Percentiles rank a stretch among this genome's conserved stretches.
These are phyloP conservation scores for Gambusia yucatana DNA, from an alignment of 2,797 vertebrate genomes.

Conservation along the genomic window DNA sequence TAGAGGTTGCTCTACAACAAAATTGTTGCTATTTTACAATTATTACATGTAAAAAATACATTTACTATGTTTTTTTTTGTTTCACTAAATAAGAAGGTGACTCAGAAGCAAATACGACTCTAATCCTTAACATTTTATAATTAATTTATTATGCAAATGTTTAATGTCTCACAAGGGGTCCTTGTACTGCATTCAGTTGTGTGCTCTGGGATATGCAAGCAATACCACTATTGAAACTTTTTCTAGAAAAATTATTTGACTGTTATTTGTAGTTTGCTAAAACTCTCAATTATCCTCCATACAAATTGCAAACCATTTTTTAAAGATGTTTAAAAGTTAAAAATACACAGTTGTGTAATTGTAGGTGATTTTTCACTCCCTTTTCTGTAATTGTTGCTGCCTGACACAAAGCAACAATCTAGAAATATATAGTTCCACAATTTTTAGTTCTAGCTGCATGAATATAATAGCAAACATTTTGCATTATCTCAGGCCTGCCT, in stretches of 20 bases:
- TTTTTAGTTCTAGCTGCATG: background rate
- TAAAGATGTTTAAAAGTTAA: background rate
- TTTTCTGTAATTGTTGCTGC: background rate
- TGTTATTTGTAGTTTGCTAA: background rate
- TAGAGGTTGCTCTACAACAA: background rate
- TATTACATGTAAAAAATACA: background rate
- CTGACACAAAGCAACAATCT: background rate
- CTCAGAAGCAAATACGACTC: background rate
- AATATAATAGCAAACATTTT: background rate
- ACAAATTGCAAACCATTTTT: background rate
- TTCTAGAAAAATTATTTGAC: background rate
- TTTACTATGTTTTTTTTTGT: background rate
- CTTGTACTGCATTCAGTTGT: background rate
- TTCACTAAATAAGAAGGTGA: background rate
- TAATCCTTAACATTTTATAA: background rate
- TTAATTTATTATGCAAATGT: background rate
- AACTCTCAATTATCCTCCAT: background rate
- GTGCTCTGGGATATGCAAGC: background rate
- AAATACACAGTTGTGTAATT: background rate
- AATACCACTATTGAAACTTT: background rate
- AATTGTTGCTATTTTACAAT: background rate
- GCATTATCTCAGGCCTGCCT: conserved; percentile 2
- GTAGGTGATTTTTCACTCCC: background rate
- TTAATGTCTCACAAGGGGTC: background rate
- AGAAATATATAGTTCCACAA: background rate